Evolutionary conservation across 2,888 invertebrate genomes (phyloP).

Genomic region (Cataglyphis altisquamis): DNA sequence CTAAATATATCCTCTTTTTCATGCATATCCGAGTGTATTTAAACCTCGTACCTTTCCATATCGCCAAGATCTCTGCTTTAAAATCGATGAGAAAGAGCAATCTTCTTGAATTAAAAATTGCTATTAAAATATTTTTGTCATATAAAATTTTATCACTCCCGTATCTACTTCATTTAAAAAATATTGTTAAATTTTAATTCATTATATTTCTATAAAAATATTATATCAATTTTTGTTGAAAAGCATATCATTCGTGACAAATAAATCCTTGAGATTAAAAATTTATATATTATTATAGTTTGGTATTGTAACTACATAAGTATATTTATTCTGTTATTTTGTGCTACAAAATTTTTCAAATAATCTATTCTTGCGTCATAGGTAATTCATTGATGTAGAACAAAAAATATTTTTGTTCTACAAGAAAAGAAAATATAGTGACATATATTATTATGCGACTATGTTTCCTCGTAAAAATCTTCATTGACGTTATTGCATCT

Average conservation of each 20-base stretch:
- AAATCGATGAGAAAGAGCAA: constrained; percentile 11
- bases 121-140: neutral
- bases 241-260: neutral
- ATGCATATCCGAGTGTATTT: constrained; percentile 9
- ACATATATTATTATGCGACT: neutral
- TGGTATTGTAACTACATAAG: neutral
- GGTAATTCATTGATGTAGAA: neutral
- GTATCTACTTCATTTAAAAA: neutral
- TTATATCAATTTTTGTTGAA: neutral
- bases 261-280: neutral
- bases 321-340: neutral
- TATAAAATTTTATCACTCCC: neutral
- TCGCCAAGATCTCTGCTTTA: neutral
- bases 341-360: neutral
- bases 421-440: neutral
- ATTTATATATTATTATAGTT: neutral
- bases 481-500: neutral
- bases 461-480: neutral
- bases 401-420: neutral
- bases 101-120: constrained; percentile 13
- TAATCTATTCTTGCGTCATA: neutral
- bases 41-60: neutral
- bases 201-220: neutral
- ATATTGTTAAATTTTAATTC: neutral
- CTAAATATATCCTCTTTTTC: neutral